Evolutionary conservation across 2,113 vertebrate species (phyloP), one percentile per base, ranked within the genome.

Genomic region (Ammodytes marinus): DNA sequence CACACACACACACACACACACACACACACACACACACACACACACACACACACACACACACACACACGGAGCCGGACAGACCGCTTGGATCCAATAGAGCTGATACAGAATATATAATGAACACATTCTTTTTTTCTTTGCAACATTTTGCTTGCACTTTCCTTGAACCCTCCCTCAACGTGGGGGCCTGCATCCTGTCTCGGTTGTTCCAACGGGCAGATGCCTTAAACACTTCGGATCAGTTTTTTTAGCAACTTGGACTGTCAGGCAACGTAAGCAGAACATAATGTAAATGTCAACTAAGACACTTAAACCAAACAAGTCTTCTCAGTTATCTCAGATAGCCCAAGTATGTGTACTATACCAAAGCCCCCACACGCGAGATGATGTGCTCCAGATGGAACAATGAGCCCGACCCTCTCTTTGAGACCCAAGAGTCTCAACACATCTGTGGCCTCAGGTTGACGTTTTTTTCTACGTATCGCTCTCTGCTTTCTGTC

Each of bases 301-400:
- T 8, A 14, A 57, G 6, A 37, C 71, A 54, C 50, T 72, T 60
- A 84, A 90, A 75, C 43, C 63, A 80, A 86, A 85, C 70, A 82
- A 53, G 75, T 76, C 58, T 65, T 8, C 60, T 73, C 10, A 5
- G 58, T 83, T 81, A 82, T 83, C 80, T 67, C 39, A 50, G 59
- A 83, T 40, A 79, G 71, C 53, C 55, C 7, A 27, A 79, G 78
- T 9, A 65, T 39, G 64, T 27, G 27, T 27, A 27, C 27, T 27
- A 27, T 27, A 27, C 27, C 27, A 27, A 64, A 71, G 76, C 69
- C 39, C 46, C 54, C 54, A 49, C 8, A n/a, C 52, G 68, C 37
- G 15, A 50, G 50, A 52, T 76, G 83, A 89, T 83, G 4, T 0
- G 35, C 77, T 85, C 85, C 86, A 86, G 81, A 89, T 88, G 84